Conservation (phyloP, 2,888 invertebrate species). For the Acrocera orbiculus region DNA sequence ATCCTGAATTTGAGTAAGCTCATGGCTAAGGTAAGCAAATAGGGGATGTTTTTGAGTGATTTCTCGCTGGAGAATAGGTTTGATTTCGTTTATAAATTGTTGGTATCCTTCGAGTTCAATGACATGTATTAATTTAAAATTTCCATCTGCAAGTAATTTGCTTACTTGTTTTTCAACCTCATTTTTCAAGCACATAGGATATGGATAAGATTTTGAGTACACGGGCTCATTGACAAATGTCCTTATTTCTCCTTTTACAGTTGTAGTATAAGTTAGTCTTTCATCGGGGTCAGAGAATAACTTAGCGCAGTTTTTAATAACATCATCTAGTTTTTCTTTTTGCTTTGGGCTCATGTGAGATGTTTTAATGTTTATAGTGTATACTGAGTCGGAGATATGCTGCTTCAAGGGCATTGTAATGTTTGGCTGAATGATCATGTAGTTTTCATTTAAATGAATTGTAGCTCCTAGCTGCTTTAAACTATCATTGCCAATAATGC, state of each 20-base stretch:
- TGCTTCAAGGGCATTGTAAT: slow-evolving; percentile 5
- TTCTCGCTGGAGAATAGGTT: too few species aligned
- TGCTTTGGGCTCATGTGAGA: slow-evolving; percentile 1
- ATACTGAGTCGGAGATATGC: slow-evolving; percentile 2
- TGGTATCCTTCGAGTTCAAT: too few species aligned
- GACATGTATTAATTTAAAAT: too few species aligned
- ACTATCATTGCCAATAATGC: slow-evolving; percentile 9
- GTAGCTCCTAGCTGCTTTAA: slow-evolving; percentile 5
- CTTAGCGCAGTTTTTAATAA: neutral
- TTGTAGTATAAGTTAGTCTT: neutral
- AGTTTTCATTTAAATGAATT: slow-evolving; percentile 6
- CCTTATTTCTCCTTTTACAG: neutral
- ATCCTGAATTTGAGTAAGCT: neutral
- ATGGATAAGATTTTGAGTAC: slow-evolving; percentile 1
- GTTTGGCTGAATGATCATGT: slow-evolving; percentile 3
- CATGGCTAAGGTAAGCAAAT: neutral
- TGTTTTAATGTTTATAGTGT: slow-evolving; percentile 2
- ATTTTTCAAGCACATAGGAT: neutral
- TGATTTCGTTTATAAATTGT: too few species aligned
- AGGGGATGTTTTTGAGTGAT: neutral
- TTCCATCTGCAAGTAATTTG: slow-evolving; percentile 1
- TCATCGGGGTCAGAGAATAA: neutral
- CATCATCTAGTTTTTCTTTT: neutral
- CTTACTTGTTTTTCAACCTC: neutral
- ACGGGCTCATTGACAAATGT: neutral